Conservation (phyloP, 2,888 invertebrate genomes). For the Mallateleia sp. region DNA sequence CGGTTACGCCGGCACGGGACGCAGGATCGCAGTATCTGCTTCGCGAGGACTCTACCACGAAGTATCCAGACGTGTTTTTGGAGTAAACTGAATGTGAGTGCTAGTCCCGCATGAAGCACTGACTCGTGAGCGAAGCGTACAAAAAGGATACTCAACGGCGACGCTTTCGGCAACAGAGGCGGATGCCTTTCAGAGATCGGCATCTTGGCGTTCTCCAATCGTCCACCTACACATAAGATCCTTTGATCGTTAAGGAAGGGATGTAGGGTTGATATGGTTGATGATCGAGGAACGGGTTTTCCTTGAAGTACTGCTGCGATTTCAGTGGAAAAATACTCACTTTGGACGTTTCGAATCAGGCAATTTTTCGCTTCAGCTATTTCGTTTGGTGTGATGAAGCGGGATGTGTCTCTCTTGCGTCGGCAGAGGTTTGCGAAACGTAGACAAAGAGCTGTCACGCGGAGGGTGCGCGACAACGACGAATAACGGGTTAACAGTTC, state of each 20-base stretch:
- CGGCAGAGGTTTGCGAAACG: background rate
- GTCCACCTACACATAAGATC: background rate
- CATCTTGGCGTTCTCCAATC: background rate
- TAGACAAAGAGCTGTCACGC: background rate
- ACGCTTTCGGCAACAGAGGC: background rate
- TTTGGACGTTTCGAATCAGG: background rate
- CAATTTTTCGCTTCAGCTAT: background rate
- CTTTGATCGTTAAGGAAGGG: background rate
- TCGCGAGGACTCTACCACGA: background rate
- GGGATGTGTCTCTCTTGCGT: background rate
- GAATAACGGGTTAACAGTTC: background rate
- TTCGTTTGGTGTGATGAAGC: background rate
- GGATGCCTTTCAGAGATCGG: background rate
- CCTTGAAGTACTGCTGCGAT: background rate
- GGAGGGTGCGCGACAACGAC: background rate
- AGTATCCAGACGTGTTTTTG: constrained; percentile 2
- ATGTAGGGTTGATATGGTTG: background rate
- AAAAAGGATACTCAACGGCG: background rate
- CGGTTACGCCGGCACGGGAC: background rate
- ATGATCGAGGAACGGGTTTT: background rate
- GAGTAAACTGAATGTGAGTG: background rate
- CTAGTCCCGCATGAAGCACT: background rate
- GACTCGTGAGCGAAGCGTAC: background rate
- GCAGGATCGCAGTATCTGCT: background rate
- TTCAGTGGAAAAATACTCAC: background rate